These are phyloP conservation scores for Mustelus asterias DNA, from an alignment of 2,113 vertebrate genomes.

Conservation along the genomic window DNA sequence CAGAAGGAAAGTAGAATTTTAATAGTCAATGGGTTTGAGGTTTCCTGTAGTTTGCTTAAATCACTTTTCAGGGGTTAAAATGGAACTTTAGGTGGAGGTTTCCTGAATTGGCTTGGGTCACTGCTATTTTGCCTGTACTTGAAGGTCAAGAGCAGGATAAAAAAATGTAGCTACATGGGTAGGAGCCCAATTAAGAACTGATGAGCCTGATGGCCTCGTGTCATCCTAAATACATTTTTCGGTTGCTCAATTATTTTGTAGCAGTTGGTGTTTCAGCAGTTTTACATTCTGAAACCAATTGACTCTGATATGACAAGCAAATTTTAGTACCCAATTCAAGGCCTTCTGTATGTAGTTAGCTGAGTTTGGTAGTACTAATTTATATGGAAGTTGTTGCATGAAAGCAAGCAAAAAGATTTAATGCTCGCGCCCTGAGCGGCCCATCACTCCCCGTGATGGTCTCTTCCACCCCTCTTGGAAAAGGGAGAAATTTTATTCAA, in stretches of 20 bases:
- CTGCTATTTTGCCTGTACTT: neutral
- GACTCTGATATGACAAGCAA: conserved; percentile 56
- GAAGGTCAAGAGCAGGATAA: neutral
- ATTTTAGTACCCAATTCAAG: conserved; percentile 65
- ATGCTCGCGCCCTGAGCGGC: conserved; percentile 74
- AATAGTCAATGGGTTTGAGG: neutral
- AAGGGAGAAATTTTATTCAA: no score
- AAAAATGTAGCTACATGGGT: neutral
- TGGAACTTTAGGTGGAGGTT: neutral
- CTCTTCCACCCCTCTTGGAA: no score
- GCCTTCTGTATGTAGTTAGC: conserved; percentile 65
- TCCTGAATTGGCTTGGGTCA: neutral
- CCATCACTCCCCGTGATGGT: no score
- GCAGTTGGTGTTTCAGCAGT: neutral
- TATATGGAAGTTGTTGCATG: conserved; percentile 78
- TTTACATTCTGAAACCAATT: neutral
- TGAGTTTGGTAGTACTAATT: conserved; percentile 75
- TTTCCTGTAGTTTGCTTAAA: neutral
- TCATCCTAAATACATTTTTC: neutral
- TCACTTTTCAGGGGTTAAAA: neutral
- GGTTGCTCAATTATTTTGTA: neutral
- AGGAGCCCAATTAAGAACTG: neutral
- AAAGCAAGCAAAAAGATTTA: conserved; percentile 76
- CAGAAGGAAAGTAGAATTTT: neutral
- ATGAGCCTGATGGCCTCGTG: neutral